Percentiles rank a stretch among this genome's conserved stretches.
These are phyloP conservation scores for Ormyrus pomaceus DNA, from an alignment of 2,888 invertebrate species.

Conservation along the genomic window DNA sequence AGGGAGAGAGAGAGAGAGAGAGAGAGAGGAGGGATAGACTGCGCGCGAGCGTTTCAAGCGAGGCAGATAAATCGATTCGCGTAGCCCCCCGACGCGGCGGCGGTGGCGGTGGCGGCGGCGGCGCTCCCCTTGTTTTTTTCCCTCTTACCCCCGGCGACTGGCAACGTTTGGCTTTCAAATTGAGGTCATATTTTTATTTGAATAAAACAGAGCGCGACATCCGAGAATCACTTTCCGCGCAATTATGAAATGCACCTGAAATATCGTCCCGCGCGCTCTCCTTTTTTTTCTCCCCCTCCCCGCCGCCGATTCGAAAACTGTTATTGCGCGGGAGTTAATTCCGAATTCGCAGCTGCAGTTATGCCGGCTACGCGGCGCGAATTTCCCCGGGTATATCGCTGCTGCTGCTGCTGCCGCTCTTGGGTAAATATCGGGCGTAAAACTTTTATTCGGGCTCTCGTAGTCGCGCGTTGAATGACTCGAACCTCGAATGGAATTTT, in stretches of 20 bases:
- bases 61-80: conserved; percentile 51
- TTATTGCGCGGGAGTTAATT: conserved; percentile 1
- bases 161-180: conserved; percentile 48
- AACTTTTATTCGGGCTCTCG: conserved; percentile 24
- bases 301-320: conserved; percentile 3
- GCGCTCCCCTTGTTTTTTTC: conserved; percentile 48
- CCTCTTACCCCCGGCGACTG: conserved; percentile 3
- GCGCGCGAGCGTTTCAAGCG: conserved; percentile 20
- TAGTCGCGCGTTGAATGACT: conserved; percentile 41
- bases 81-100: conserved; percentile 2
- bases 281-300: not conserved
- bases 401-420: conserved; percentile 1
- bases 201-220: conserved; percentile 35
- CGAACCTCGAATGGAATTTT: conserved; percentile 40
- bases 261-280: not conserved
- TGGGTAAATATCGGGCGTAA: conserved; percentile 36
- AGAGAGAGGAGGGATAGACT: not conserved
- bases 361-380: not conserved
- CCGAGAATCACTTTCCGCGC: conserved; percentile 47
- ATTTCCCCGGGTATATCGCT: not conserved
- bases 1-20: conserved; percentile 10
- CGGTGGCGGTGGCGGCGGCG: conserved; percentile 8
- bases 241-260: conserved; percentile 36
- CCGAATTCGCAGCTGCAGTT: conserved; percentile 8
- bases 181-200: conserved; percentile 53